Conservation (phyloP, 53 echinoderm and acorn worm genomes). For the Apostichopus leukothele region DNA sequence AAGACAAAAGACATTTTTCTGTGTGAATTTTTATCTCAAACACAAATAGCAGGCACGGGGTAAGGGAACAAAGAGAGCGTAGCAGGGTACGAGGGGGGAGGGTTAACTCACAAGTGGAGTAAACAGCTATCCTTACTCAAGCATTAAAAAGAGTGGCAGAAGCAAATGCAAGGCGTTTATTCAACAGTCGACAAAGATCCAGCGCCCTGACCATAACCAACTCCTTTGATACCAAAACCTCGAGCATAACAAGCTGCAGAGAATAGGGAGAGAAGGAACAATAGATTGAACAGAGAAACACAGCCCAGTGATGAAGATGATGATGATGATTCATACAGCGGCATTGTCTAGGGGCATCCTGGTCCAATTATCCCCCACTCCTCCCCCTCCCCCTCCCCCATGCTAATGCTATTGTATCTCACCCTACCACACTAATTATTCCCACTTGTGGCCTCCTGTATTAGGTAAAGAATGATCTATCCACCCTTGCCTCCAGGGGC, state of each 20-base stretch:
- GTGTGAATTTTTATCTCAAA: background rate
- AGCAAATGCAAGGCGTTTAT: slow-evolving; percentile 40
- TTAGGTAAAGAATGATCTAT: no score
- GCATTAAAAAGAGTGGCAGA: slow-evolving; percentile 21
- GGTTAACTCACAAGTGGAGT: slow-evolving; percentile 1
- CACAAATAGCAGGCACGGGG: background rate
- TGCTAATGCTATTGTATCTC: no score
- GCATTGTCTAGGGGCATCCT: background rate
- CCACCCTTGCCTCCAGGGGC: no score
- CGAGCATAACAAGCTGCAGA: slow-evolving; percentile 62
- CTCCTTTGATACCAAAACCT: slow-evolving; percentile 59
- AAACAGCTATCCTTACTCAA: slow-evolving; percentile 36
- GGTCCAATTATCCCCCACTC: background rate
- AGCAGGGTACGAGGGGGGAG: background rate
- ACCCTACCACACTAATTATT: no score
- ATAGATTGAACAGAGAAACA: slow-evolving; percentile 6
- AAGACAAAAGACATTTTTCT: no score
- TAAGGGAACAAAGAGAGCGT: background rate
- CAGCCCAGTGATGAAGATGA: slow-evolving; percentile 18
- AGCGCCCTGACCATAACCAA: slow-evolving; percentile 71
- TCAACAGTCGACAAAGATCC: slow-evolving; percentile 61
- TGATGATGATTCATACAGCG: background rate
- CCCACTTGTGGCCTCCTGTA: no score
- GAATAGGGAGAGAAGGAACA: slow-evolving; percentile 45
- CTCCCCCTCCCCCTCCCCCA: no score